Evolutionary conservation across 1,140 invertebrate genomes (phyloP).

Genomic region (Telenomus remus): DNA sequence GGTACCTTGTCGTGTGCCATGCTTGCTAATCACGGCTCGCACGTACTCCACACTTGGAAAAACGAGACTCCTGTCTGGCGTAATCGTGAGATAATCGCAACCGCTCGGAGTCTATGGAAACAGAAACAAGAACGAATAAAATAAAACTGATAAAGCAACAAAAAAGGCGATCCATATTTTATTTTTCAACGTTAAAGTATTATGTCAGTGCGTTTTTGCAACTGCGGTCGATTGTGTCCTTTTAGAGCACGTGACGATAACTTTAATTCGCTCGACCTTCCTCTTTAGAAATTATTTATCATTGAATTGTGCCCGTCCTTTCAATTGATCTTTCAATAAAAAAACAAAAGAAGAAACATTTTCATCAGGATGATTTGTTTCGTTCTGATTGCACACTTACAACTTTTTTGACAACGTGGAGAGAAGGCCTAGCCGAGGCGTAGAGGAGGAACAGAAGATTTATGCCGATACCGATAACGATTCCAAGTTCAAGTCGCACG

Average conservation of each 20-base stretch:
- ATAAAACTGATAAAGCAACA: neutral
- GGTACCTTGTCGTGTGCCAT: constrained; percentile 78
- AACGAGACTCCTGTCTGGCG: constrained; percentile 82
- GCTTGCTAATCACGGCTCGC: constrained; percentile 83
- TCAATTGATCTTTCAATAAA: too few species aligned
- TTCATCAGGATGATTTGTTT: too few species aligned
- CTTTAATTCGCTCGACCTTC: constrained; percentile 4
- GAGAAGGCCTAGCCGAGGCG: constrained; percentile 82
- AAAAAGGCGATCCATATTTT: too few species aligned
- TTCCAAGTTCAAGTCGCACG: constrained; percentile 83
- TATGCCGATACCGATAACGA: constrained; percentile 83
- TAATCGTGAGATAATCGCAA: constrained; percentile 81
- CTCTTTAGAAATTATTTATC: constrained; percentile 3
- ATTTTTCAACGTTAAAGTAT: too few species aligned
- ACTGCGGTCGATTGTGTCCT: constrained; percentile 5
- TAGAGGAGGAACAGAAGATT: constrained; percentile 84
- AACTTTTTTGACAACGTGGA: constrained; percentile 77
- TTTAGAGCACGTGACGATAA: constrained; percentile 2
- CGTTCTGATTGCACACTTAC: constrained; percentile 65
- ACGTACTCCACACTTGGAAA: constrained; percentile 89
- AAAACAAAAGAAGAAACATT: too few species aligned
- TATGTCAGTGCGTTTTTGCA: neutral
- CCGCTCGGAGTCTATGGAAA: constrained; percentile 76
- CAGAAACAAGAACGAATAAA: neutral
- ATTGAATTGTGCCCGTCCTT: neutral